Evolutionary conservation across 2,888 invertebrate genomes (phyloP), one percentile per base, ranked within the genome.

Genomic region (Macrosoma leucophasiata): DNA sequence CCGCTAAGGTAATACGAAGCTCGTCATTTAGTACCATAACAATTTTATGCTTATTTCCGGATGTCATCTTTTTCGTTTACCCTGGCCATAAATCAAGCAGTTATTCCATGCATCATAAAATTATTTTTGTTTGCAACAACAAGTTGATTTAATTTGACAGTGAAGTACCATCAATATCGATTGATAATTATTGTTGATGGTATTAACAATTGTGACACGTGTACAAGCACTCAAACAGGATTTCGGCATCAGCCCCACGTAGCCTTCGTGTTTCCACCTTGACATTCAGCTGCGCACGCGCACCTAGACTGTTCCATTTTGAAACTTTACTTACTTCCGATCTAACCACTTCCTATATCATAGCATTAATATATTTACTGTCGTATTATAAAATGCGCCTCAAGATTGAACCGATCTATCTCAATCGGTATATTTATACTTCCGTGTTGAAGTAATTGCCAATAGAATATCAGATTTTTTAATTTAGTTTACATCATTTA

Each of bases 211-310:
- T 32, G 29, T 39, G 33, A 12, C 28, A 28, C 19, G 30, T 33
- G 29, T 39, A 34, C 29, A 26, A 36, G 27, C 41, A 34, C 28
- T 34, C 24, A 19, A 48, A 41, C 46, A 49, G 47, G 43, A 48
- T 53, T 50, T 48, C 33, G 48, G 49, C 22, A 37, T 38, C 35
- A 31, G 22, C n/a, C n/a, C n/a, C n/a, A n/a, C 41, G 40, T 39
- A 52, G 48, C 60, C 64, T 77, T 72, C 74, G 60, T 52, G 29
- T 36, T 35, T 45, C 46, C 51, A 52, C 82, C 82, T 82, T 84
- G 82, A 81, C 82, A 81, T 82, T 81, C 76, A 74, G 55, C 46
- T 52, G 62, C 67, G 65, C 71, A 63, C 66, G 74, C 65, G 58
- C 65, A 55, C 57, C 62, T 66, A 64, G 69, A 67, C 62, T 71